A percentile compares a stretch with the other conserved stretches of the same genome.
Conservation (phyloP, 1,140 invertebrate species). For the Sycobia sp. region DNA sequence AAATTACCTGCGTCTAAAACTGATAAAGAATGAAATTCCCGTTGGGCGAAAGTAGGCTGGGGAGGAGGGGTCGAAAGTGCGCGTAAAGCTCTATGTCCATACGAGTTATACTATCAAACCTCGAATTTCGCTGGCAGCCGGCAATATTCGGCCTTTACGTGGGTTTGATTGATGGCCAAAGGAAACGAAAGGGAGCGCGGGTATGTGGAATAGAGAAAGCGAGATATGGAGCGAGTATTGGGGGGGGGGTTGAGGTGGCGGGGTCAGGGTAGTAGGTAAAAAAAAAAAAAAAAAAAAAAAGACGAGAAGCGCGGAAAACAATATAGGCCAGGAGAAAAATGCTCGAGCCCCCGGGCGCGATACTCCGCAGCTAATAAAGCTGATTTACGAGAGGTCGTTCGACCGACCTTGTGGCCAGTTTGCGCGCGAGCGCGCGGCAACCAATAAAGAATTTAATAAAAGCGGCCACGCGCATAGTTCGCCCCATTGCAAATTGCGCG, state of each 20-base stretch:
- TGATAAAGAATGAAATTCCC: no score
- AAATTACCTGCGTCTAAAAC: no score
- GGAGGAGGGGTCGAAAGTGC: no score
- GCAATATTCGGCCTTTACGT: no score
- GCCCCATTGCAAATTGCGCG: conserved; percentile 1
- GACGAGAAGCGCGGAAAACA: background rate
- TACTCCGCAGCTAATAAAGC: conserved; percentile 29
- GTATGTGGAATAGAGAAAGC: background rate
- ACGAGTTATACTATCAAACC: no score
- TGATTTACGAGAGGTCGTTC: conserved; percentile 32
- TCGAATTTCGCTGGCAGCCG: no score
- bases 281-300: background rate
- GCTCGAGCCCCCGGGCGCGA: background rate
- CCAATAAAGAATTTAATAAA: conserved; percentile 35
- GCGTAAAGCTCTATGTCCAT: no score
- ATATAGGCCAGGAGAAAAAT: background rate
- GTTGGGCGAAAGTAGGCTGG: no score
- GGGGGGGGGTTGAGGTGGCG: background rate
- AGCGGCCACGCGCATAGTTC: background rate
- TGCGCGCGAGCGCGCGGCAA: no score
- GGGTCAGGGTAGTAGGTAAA: background rate
- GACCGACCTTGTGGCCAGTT: conserved; percentile 11
- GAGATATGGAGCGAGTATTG: background rate
- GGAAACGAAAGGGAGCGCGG: background rate
- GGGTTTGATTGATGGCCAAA: no score